phyloP scores from a whole-genome alignment of 2,888 invertebrate species.

The Ypsolopha scabrella region DNA sequence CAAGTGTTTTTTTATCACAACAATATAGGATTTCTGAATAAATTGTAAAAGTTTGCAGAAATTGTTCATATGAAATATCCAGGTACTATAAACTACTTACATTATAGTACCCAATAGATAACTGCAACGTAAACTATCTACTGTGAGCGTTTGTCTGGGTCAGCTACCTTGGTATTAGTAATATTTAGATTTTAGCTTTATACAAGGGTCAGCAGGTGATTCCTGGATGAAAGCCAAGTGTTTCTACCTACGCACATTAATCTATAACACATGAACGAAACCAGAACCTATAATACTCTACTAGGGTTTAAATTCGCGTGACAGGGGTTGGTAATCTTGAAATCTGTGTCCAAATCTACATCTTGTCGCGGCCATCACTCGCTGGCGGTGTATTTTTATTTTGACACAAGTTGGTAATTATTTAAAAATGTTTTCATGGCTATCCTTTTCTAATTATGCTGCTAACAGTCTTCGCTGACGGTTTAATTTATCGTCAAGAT shows the following conservation, averaged over 20 bases:
- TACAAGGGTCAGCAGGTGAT: constrained; percentile 63
- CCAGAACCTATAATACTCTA: not conserved
- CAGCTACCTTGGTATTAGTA: constrained; percentile 41
- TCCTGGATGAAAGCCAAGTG: constrained; percentile 47
- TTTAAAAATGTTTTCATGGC: too few relatives aligned
- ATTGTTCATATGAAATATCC: too few relatives aligned
- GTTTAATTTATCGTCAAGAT: too few relatives aligned
- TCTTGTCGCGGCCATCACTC: constrained; percentile 27
- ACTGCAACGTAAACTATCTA: not conserved
- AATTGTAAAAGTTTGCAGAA: too few relatives aligned
- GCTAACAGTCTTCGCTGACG: too few relatives aligned
- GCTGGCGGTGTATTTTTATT: constrained; percentile 39
- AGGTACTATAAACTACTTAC: too few relatives aligned
- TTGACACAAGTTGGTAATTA: constrained; percentile 20
- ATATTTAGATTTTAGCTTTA: constrained; percentile 57
- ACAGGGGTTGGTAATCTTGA: constrained; percentile 26
- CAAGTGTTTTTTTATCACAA: too few relatives aligned
- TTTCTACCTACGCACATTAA: constrained; percentile 39
- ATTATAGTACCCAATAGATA: too few relatives aligned
- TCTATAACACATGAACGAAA: not conserved
- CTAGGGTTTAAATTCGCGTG: not conserved
- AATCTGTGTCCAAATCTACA: constrained; percentile 58
- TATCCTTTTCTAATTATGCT: too few relatives aligned
- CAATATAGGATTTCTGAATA: too few relatives aligned
- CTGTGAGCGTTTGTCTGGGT: constrained; percentile 16